Percentiles rank a stretch among this genome's conserved stretches.
Conservation (phyloP, 2,797 vertebrate species). For the Amphiprion clarkii region DNA sequence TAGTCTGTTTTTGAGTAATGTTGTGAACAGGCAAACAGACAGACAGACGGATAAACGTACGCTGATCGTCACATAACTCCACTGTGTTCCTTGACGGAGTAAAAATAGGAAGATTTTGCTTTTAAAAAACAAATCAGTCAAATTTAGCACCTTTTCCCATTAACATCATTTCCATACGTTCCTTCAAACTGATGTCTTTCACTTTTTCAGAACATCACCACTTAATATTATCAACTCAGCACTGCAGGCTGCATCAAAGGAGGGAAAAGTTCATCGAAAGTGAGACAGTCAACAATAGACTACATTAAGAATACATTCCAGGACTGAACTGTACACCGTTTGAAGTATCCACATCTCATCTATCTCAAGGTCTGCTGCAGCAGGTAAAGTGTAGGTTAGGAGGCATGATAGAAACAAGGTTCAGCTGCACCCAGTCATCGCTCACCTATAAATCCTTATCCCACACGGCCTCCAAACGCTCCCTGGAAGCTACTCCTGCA, state of each 20-base stretch:
- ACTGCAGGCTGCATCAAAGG: constrained; percentile 1
- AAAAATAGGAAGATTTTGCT: too few species aligned
- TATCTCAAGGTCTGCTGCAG: constrained; percentile 48
- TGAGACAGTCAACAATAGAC: constrained; percentile 9
- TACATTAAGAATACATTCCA: constrained; percentile 44
- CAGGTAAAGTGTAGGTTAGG: constrained; percentile 36
- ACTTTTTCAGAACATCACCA: neutral
- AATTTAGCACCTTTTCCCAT: too few species aligned
- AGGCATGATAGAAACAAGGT: constrained; percentile 56
- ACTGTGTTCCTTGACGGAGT: too few species aligned
- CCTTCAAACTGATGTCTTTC: neutral
- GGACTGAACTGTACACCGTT: constrained; percentile 45
- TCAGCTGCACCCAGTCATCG: constrained; percentile 63
- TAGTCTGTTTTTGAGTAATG: too few species aligned
- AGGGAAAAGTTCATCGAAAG: constrained; percentile 2
- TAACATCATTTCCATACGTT: too few species aligned
- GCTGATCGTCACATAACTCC: too few species aligned
- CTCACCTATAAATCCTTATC: constrained; percentile 60
- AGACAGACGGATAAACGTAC: too few species aligned
- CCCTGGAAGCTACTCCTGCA: constrained; percentile 17
- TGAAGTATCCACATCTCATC: constrained; percentile 47
- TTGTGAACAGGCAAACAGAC: too few species aligned
- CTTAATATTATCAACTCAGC: constrained; percentile 39
- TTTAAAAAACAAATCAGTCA: too few species aligned
- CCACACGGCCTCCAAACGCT: constrained; percentile 12